Evolutionary conservation across 2,888 invertebrate genomes (phyloP), one percentile per base, ranked within the genome.

Genomic region (Scaeva pyrastri): DNA sequence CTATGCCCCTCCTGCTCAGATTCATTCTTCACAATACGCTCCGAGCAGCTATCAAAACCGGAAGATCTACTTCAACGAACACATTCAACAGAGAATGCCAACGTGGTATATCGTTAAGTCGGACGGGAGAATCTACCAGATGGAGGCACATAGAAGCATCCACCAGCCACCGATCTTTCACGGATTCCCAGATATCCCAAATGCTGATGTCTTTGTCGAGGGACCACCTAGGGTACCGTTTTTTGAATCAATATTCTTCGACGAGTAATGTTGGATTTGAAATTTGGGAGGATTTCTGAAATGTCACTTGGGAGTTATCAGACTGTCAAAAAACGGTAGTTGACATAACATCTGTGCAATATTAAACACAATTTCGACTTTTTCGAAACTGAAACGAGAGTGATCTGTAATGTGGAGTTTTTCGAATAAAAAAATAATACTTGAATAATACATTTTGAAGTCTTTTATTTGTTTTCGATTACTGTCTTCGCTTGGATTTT

Each of bases 161-260:
- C 88, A 89, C 41, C 89, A 89, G 14, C 85, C 89, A 0, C 62
- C 85, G 0, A 84, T 91, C 2, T 91, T 90, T 43, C 90, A 90
- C 64, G 88, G 89, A 2, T 91, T 91, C 68, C 91, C 90, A 2
- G 91, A 92, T 73, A 90, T 90, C 66, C 91, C 91, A 12, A 84
- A 88, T 45, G 81, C 73, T 0, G 71, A 75, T 43, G 68, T 76
- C 6, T 88, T 88, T 64, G 8, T 87, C 10, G 71, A 60, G 12
- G 39, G 43, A 2, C 21, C 23, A 39, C 26, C 74, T 11, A 43
- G 36, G 6, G 43, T 16, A 3, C 39, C 60, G 8, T 41, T 48
- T 31, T 70, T 26, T 14, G 78, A 78, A 7, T 36, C 83, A 0
- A 12, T 43, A 6, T 55, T 41, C 8, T 62, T 62, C 56, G 74